These are phyloP conservation scores for Drosophila tropicalis DNA, from an alignment of 1,140 invertebrate species.

Conservation along the genomic window DNA sequence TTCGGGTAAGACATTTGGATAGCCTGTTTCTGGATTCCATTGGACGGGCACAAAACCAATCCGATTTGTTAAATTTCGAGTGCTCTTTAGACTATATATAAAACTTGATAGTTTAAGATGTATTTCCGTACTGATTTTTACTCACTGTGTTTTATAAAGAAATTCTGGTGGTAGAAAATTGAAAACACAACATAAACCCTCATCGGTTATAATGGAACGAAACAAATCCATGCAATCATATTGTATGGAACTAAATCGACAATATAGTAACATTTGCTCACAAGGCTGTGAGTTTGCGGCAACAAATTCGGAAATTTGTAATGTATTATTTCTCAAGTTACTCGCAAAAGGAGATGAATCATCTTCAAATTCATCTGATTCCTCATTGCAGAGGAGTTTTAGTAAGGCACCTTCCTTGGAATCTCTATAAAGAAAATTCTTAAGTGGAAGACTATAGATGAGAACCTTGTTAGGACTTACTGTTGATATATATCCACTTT, in stretches of 20 bases:
- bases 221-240: slow-evolving; percentile 88
- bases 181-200: slow-evolving; percentile 92
- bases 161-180: slow-evolving; percentile 88
- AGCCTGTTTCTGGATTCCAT: slow-evolving; percentile 90
- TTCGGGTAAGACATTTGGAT: slow-evolving; percentile 84
- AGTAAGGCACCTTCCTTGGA: slow-evolving; percentile 53
- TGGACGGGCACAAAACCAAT: slow-evolving; percentile 83
- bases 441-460: not conserved
- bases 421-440: slow-evolving; percentile 28
- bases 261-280: slow-evolving; percentile 87
- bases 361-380: slow-evolving; percentile 3
- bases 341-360: slow-evolving; percentile 6
- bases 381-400: slow-evolving; percentile 52
- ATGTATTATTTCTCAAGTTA: slow-evolving; percentile 40
- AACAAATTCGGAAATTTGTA: slow-evolving; percentile 61
- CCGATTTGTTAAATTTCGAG: slow-evolving; percentile 29
- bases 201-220: slow-evolving; percentile 90
- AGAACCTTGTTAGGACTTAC: slow-evolving; percentile 28
- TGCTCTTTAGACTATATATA: slow-evolving; percentile 23
- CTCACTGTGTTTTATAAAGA: slow-evolving; percentile 85
- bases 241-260: slow-evolving; percentile 86
- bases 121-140: not conserved
- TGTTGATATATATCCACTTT: slow-evolving; percentile 58
- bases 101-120: not conserved
- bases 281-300: slow-evolving; percentile 86